These are phyloP conservation scores for Lethrus apterus DNA, from an alignment of 1,140 invertebrate genomes.

Conservation along the genomic window DNA sequence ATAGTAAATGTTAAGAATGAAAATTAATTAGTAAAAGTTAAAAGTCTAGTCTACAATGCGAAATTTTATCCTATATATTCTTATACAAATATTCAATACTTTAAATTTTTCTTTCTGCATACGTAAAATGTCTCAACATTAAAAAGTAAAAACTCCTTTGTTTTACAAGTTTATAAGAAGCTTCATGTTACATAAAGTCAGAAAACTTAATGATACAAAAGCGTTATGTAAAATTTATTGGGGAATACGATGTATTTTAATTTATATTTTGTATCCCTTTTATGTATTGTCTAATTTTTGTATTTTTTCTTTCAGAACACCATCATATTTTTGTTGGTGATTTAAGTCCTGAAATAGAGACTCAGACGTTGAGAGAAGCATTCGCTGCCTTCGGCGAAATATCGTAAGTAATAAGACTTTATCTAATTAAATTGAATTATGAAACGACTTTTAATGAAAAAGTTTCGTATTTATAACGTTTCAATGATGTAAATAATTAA, in stretches of 20 bases:
- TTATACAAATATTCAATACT: too few species aligned
- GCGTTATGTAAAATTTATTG: too few species aligned
- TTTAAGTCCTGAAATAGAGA: constrained; percentile 97
- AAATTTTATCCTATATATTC: too few species aligned
- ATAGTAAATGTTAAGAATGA: too few species aligned
- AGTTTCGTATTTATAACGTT: constrained; percentile 8
- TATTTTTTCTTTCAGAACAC: constrained; percentile 58
- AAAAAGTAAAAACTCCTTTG: too few species aligned
- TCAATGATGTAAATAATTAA: too few species aligned
- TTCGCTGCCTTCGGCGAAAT: constrained; percentile 98
- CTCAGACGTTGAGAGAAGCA: constrained; percentile 91
- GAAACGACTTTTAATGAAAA: neutral
- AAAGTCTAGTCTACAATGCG: too few species aligned
- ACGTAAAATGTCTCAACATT: too few species aligned
- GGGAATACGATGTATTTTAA: constrained; percentile 12
- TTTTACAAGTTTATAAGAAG: neutral
- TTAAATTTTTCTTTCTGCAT: too few species aligned
- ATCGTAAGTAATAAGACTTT: constrained; percentile 49
- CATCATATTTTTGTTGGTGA: constrained; percentile 99
- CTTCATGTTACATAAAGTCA: neutral
- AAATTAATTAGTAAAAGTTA: too few species aligned
- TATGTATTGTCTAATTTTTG: constrained; percentile 12
- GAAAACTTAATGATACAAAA: too few species aligned
- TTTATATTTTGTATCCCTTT: constrained; percentile 4
- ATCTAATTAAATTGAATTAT: neutral